Evolutionary conservation across 2,797 vertebrate genomes (phyloP).

Genomic region (Sebastes cheni): DNA sequence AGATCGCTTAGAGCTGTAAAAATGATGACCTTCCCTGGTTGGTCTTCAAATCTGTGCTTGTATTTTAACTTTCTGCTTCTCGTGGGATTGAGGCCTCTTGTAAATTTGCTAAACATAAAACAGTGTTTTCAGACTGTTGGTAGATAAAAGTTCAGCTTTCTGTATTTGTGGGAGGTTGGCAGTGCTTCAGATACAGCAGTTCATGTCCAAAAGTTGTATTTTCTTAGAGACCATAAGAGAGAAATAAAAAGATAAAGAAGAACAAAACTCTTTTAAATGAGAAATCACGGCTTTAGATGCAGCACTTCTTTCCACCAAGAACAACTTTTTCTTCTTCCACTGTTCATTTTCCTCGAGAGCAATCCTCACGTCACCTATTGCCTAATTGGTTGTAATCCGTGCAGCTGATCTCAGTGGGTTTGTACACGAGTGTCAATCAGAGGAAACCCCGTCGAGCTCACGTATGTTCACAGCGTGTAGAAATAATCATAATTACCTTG

Average conservation of each 20-base stretch:
- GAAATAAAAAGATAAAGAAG: not conserved
- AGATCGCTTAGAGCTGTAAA: not conserved
- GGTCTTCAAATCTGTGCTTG: not conserved
- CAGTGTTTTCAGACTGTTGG: not conserved
- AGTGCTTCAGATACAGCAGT: not conserved
- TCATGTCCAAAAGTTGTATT: not conserved
- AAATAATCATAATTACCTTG: conserved; percentile 16
- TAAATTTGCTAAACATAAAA: not conserved
- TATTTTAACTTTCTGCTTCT: not conserved
- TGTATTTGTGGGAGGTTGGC: not conserved
- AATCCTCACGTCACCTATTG: not conserved
- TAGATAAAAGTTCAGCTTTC: not conserved
- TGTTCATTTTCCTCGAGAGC: not conserved
- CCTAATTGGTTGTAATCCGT: not conserved
- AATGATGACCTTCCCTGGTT: not conserved
- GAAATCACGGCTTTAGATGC: not conserved
- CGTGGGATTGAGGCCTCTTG: not conserved
- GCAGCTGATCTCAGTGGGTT: not conserved
- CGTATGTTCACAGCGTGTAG: conserved; percentile 15
- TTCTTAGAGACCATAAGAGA: not conserved
- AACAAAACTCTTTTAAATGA: not conserved
- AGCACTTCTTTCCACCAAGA: not conserved
- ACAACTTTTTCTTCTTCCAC: not conserved
- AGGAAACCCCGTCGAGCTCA: not conserved
- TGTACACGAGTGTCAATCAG: conserved; percentile 12